Evolutionary conservation across 1,140 invertebrate species (phyloP), one percentile per base, ranked within the genome.

Genomic region (Phymastichus coffea): DNA sequence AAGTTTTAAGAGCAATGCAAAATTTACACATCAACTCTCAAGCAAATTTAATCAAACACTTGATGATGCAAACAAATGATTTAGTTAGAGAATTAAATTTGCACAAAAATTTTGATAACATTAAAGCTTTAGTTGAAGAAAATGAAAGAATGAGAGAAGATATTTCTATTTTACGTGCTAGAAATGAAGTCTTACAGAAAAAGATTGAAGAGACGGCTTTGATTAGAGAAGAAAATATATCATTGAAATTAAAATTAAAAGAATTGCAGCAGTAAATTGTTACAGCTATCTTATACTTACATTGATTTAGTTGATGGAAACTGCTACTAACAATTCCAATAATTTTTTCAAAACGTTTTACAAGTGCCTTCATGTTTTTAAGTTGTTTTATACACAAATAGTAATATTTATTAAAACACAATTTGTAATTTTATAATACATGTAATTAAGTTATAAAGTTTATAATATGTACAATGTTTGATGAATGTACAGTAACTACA

Each of bases 11-110:
- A n/a, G 57, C 66, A 4, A 70, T 78, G 59, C 58, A 70, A 38
- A 70, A 74, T 4, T 28, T 75, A 8, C 70, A 79, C 14, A 60
- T 77, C 0, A 74, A 72, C 33, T 70, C 69, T 2, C 75, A 78
- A 61, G 60, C 70, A 17, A 74, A 68, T 56, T 40, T 78, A 1
- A 68, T 78, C 25, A 71, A 76, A 43, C 67, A 73, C 43, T 40
- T 76, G 0, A 63, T 78, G 23, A 33, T 55, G 0, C 68, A 76
- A 41, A 73, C 74, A 0, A 71, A 76, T 25, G 75, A 78, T 23
- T 19, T 78, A 30, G 38, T 72, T 1, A 69, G 64, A 19, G 73
- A 77, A 52, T 54, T 74, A 20, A 54, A 65, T 57, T 65, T 69
- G 10, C 60, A 55, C 4, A 70, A 67, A 56, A 69, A 75, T 33